These are phyloP conservation scores for Arctia plantaginis DNA, from an alignment of 2,888 invertebrate genomes.

Conservation along the genomic window DNA sequence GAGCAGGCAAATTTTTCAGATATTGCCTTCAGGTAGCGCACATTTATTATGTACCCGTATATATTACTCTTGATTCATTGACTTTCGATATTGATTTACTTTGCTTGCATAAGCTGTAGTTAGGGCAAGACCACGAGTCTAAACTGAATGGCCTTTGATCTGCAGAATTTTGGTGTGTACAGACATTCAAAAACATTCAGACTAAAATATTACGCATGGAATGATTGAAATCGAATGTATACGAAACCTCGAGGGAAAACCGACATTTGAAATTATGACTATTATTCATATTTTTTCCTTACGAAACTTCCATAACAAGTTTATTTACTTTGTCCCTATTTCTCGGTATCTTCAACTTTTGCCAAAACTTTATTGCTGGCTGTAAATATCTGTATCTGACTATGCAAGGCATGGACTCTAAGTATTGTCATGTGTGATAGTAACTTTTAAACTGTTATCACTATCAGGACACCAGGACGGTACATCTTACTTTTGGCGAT, in stretches of 20 bases:
- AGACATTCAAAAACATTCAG: constrained; percentile 54
- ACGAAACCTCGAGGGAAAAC: constrained; percentile 33
- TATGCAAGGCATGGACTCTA: constrained; percentile 44
- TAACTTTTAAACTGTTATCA: constrained; percentile 77
- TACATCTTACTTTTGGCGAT: constrained; percentile 73
- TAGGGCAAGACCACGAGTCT: constrained; percentile 65
- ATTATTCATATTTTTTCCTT: constrained; percentile 24
- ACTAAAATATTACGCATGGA: constrained; percentile 43
- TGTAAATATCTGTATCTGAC: constrained; percentile 40
- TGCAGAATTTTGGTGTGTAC: constrained; percentile 70
- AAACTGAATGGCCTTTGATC: constrained; percentile 68
- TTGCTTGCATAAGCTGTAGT: constrained; percentile 85
- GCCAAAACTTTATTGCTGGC: constrained; percentile 42
- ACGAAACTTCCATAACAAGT: constrained; percentile 34
- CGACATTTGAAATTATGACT: constrained; percentile 29
- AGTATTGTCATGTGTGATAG: constrained; percentile 74
- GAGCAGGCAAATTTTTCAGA: constrained; percentile 87
- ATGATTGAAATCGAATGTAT: constrained; percentile 51
- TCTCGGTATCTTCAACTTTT: constrained; percentile 39
- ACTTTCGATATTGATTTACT: constrained; percentile 87
- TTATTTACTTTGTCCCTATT: constrained; percentile 39
- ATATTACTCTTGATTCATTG: constrained; percentile 87
- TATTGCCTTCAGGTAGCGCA: constrained; percentile 87
- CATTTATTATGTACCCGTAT: constrained; percentile 87
- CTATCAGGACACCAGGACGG: constrained; percentile 66